phyloP scores from a whole-genome alignment of 2,113 vertebrate species.

The Leiothrix lutea region DNA sequence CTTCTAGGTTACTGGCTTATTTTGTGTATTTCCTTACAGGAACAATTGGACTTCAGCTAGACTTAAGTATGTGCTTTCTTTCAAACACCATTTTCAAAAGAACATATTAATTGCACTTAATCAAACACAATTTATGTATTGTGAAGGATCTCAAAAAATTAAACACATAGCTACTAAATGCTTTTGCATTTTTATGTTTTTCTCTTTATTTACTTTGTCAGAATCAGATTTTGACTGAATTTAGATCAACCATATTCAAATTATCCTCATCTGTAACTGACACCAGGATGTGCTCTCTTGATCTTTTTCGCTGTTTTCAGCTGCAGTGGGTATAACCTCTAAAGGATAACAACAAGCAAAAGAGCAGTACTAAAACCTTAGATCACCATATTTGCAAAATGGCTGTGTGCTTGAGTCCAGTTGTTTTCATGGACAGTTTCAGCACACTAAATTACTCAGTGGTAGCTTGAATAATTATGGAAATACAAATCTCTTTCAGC shows the following conservation, averaged over 20 bases:
- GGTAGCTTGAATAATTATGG: slow-evolving; percentile 12
- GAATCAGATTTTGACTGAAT: neutral
- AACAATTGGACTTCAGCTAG: neutral
- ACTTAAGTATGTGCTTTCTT: neutral
- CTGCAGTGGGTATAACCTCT: neutral
- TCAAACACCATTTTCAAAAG: neutral
- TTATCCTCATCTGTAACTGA: neutral
- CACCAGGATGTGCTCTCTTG: neutral
- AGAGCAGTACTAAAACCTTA: neutral
- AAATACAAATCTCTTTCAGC: slow-evolving; percentile 13
- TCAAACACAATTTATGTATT: neutral
- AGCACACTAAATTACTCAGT: slow-evolving; percentile 1
- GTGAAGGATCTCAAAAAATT: neutral
- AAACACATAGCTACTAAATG: neutral
- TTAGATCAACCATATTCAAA: slow-evolving; percentile 7
- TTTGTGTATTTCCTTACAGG: neutral
- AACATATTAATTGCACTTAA: neutral
- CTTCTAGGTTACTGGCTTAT: neutral
- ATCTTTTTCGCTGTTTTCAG: slow-evolving; percentile 6
- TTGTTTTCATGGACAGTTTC: slow-evolving; percentile 34
- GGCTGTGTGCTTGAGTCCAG: neutral
- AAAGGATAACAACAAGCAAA: neutral
- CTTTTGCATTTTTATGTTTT: neutral
- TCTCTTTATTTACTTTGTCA: neutral
- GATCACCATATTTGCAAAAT: neutral